phyloP scores from a whole-genome alignment of 2,888 invertebrate genomes.

The Nemoura dubitans region DNA sequence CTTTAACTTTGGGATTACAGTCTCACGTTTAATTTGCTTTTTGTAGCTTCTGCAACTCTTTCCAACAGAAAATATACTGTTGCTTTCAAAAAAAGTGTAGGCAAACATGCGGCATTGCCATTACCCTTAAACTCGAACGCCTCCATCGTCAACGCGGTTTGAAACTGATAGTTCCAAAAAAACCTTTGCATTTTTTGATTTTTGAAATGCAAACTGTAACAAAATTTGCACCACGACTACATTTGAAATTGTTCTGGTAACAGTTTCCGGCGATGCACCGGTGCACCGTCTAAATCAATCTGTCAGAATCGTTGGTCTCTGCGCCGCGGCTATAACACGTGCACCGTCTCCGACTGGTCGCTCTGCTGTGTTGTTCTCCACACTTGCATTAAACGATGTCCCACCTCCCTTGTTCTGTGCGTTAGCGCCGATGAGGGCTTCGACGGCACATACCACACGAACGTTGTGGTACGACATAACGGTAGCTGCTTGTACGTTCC shows the following conservation, averaged over 20 bases:
- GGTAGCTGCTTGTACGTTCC: slow-evolving; percentile 99
- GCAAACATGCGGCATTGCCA: neutral
- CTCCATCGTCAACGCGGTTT: neutral
- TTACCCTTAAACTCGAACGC: neutral
- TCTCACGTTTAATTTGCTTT: neutral
- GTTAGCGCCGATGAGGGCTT: slow-evolving; percentile 99
- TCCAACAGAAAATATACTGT: neutral
- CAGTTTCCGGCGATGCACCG: neutral
- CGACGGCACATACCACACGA: slow-evolving; percentile 99
- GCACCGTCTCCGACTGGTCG: neutral
- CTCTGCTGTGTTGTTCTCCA: neutral
- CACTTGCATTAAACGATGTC: slow-evolving; percentile 10
- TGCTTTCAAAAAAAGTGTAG: neutral
- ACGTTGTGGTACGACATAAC: slow-evolving; percentile 98
- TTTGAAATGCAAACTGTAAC: neutral
- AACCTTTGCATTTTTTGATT: neutral
- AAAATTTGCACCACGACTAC: neutral
- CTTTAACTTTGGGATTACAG: neutral
- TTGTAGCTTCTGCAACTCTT: neutral
- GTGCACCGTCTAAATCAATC: neutral
- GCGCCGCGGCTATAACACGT: neutral
- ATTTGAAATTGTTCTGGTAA: neutral
- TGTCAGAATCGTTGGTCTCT: neutral
- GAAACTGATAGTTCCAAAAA: neutral
- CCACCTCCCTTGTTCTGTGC: slow-evolving; percentile 25